phyloP scores from a whole-genome alignment of 2,113 vertebrate genomes.

The Mormyrus iriodes region DNA sequence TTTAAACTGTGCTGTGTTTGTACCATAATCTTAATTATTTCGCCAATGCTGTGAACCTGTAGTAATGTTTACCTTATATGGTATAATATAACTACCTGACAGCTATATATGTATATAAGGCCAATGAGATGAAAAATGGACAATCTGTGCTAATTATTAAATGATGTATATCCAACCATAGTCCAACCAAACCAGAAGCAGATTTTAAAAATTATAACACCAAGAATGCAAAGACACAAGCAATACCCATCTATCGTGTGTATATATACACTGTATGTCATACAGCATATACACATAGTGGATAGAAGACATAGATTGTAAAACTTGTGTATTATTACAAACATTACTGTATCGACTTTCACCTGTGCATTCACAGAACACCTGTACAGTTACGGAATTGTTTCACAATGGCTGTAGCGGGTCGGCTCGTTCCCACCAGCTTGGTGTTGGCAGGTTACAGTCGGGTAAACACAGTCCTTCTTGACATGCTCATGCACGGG shows the following conservation, averaged over 20 bases:
- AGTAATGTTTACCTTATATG: neutral
- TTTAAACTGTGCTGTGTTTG: neutral
- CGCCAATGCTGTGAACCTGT: neutral
- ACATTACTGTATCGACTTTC: neutral
- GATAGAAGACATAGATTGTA: neutral
- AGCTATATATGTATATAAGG: neutral
- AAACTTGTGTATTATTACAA: constrained; percentile 9
- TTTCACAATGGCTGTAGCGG: neutral
- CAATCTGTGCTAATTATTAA: neutral
- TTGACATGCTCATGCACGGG: neutral
- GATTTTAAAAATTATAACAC: neutral
- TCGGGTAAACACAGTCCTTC: neutral
- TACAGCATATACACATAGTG: neutral
- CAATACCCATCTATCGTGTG: neutral
- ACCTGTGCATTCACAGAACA: constrained; percentile 11
- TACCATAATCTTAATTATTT: neutral
- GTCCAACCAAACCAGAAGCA: constrained; percentile 2
- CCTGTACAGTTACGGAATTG: neutral
- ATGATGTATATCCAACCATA: neutral
- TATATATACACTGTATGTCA: neutral
- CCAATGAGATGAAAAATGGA: neutral
- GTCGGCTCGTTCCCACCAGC: neutral
- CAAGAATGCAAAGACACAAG: neutral
- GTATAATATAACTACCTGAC: neutral
- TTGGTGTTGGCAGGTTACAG: neutral